Conservation (phyloP, 2,797 vertebrate genomes). For the Macropodus opercularis region DNA sequence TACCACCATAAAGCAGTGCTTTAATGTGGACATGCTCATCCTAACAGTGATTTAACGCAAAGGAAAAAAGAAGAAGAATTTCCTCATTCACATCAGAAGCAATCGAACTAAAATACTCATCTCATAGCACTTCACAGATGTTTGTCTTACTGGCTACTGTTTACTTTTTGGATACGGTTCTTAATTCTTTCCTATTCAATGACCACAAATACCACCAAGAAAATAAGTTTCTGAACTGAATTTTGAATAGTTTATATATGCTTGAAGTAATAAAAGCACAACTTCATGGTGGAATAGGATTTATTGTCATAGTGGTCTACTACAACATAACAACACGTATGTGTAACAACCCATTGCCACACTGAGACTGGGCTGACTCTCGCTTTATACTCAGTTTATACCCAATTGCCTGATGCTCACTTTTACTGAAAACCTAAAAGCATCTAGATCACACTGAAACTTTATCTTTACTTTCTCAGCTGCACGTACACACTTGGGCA, state of each 20-base stretch:
- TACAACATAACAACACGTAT: no score
- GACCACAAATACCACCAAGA: neutral
- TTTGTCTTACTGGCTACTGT: no score
- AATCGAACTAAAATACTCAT: neutral
- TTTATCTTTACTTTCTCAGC: neutral
- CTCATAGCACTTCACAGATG: no score
- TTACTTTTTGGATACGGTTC: neutral
- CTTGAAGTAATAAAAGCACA: neutral
- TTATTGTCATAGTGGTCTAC: neutral
- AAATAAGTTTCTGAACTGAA: neutral
- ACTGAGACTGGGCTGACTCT: no score
- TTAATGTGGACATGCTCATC: neutral
- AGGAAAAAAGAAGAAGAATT: neutral
- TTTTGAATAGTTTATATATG: neutral
- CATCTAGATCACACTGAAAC: neutral
- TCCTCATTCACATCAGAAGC: neutral
- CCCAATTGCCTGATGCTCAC: neutral
- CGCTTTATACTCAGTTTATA: no score
- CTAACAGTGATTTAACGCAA: no score
- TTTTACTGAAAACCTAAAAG: neutral
- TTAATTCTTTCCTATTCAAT: neutral
- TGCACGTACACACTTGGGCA: conserved; percentile 15
- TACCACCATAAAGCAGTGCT: neutral
- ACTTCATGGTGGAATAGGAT: neutral
- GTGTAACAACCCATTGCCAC: no score